A percentile compares a stretch with the other conserved stretches of the same genome.
Conservation (phyloP, 2,797 vertebrate genomes). For the Coregonus sp. region DNA sequence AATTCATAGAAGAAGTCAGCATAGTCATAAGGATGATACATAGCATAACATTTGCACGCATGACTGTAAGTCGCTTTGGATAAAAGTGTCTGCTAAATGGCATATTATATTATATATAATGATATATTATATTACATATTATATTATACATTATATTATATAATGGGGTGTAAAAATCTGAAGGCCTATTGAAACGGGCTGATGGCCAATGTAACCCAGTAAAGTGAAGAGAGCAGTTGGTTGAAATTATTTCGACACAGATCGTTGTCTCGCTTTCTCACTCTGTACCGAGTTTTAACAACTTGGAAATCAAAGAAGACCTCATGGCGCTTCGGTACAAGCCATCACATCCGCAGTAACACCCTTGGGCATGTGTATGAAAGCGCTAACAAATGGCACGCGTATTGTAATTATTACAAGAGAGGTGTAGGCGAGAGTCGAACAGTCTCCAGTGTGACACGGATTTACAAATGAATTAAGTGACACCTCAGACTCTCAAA, state of each 20-base stretch:
- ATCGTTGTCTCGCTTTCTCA: background rate
- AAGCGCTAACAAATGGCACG: conserved; percentile 3
- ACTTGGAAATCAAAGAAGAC: background rate
- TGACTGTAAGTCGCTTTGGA: too few species aligned
- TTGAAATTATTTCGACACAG: background rate
- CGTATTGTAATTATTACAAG: background rate
- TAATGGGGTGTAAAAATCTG: background rate
- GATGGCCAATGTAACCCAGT: background rate
- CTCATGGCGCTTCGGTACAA: background rate
- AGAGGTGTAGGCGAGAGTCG: background rate
- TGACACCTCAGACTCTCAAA: background rate
- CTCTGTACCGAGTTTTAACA: background rate
- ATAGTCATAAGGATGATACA: background rate
- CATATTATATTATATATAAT: too few species aligned
- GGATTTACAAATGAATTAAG: background rate
- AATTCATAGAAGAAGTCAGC: background rate
- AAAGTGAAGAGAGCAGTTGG: background rate
- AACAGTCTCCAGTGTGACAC: background rate
- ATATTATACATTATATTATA: too few species aligned
- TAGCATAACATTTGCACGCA: too few species aligned
- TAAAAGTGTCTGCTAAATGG: too few species aligned
- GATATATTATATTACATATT: too few species aligned
- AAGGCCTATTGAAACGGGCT: background rate
- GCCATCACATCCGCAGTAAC: background rate
- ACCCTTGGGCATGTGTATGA: background rate